Evolutionary conservation across 1,140 invertebrate species (phyloP), one percentile per base, ranked within the genome.

Genomic region (Tetragonula clypearis): DNA sequence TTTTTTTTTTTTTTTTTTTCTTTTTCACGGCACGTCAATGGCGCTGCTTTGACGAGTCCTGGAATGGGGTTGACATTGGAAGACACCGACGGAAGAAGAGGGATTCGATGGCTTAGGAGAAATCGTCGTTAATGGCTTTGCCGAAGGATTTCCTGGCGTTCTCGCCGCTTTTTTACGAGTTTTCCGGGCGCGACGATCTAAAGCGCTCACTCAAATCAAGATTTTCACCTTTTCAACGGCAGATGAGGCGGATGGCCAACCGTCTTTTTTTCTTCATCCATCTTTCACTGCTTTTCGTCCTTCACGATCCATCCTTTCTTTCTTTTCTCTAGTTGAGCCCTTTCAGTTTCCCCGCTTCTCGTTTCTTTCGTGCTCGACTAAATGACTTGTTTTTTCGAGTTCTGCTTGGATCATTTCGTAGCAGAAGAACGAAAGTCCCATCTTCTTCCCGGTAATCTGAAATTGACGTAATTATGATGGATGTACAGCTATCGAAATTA

Each of bases 61-160:
- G 69, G 85, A 88, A 88, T 79, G 76, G 72, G 81, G 84, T 89
- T 89, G 87, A 88, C 87, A 85, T 68, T 71, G 75, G 80, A 80
- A 85, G 84, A 81, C 80, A 85, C 80, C 49, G 65, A 82, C 69
- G 73, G 87, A 79, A 79, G 85, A 83, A 84, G 88, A 84, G 86
- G 87, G 90, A 91, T 87, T 86, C 66, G 86, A 87, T 86, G 87
- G 88, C 84, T 92, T 92, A 92, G 85, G 87, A 86, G 87, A 89
- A 92, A 91, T 92, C 91, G 85, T 83, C 91, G 91, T 92, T 92
- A 92, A 92, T 92, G 91, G 91, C 90, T 90, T 88, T 89, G 89
- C 91, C 86, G 87, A 87, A 92, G 91, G 91, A 92, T 92, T 92
- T 91, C 86, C 88, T 86, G 82, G 73, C 87, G 79, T 90, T 90